Conservation (phyloP, 2,113 vertebrate species). For the Gavia stellata region DNA sequence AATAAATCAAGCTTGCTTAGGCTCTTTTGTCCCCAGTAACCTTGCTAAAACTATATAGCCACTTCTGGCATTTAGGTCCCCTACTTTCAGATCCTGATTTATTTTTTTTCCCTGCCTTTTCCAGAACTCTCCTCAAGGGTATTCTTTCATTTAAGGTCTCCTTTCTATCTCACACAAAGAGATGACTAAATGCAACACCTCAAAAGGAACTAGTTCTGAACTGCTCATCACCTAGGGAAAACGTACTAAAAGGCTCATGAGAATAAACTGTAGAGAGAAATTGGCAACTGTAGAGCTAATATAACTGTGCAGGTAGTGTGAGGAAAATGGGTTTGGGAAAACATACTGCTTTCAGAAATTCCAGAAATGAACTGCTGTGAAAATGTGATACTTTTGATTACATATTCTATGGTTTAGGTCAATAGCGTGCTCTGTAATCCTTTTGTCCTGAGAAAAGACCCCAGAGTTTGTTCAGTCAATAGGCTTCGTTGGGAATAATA, state of each 20-base stretch:
- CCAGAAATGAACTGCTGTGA: not conserved
- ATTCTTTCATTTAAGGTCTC: not conserved
- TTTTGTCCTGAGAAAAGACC: not conserved
- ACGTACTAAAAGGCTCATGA: not conserved
- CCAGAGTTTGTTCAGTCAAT: not conserved
- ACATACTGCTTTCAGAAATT: not conserved
- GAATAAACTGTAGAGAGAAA: not conserved
- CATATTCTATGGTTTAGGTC: not conserved
- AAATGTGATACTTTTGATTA: not conserved
- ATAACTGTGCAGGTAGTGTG: not conserved
- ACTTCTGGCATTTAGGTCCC: not conserved
- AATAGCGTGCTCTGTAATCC: not conserved
- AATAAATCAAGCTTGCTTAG: not conserved
- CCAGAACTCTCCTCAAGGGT: not conserved
- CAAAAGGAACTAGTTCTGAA: conserved; percentile 16
- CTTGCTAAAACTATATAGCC: not conserved
- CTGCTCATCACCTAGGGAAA: conserved; percentile 5
- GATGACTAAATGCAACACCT: not conserved
- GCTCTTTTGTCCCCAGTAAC: not conserved
- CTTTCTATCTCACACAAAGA: not conserved
- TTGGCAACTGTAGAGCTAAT: not conserved
- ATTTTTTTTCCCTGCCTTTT: not conserved
- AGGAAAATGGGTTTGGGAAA: not conserved
- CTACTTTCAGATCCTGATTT: not conserved
- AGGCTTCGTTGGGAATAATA: not conserved